Base-by-base conservation (phyloP, 2,888 invertebrate species). In the Pyrochroa serraticornis region DNA sequence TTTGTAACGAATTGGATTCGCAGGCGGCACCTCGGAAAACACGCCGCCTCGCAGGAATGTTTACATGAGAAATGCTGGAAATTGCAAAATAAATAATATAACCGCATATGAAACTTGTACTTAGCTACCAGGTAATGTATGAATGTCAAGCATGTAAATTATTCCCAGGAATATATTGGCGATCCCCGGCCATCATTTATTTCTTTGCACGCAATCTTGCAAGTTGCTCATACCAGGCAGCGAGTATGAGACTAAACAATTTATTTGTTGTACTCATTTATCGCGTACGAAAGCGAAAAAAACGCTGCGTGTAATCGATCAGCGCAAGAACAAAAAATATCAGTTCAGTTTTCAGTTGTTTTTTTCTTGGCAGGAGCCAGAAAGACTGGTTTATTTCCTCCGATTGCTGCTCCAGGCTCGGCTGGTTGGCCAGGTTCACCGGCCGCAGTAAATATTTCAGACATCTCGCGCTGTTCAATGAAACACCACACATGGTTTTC, bases 111-210 rank as follows among this genome's bases (percentile, higher is more conserved):
- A 72, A 73, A 70, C 74, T 75, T 71, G 75, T 71, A 72, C 67
- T 72, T 72, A 66, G 77, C 77, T 77, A 77, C 76, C 73, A 72
- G 70, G 73, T 76, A 76, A 76, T 75, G 71, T 73, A 75, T 71
- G 73, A 73, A 67, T 67, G 70, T 67, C 68, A 70, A 71, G 70
- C 66, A 75, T 75, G 74, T 74, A 72, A 77, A 76, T 75, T 76
- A 77, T 73, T 65, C 67, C 71, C 62, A 67, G 66, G 67, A 69
- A 75, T 75, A 75, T 74, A 75, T 71, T 69, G 70, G 62, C 64
- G 69, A 75, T 71, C 60, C 69, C 51, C 62, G 66, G 71, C 67
- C 63, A 72, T 76, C 70, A 73, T 71, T 75, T 72, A 72, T 64
- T 59, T 60, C 68, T 68, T 71, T 66, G 74, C 77, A 77, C 76